Conservation (phyloP, 2,113 vertebrate genomes). For the Pygathrix nemaeus region DNA sequence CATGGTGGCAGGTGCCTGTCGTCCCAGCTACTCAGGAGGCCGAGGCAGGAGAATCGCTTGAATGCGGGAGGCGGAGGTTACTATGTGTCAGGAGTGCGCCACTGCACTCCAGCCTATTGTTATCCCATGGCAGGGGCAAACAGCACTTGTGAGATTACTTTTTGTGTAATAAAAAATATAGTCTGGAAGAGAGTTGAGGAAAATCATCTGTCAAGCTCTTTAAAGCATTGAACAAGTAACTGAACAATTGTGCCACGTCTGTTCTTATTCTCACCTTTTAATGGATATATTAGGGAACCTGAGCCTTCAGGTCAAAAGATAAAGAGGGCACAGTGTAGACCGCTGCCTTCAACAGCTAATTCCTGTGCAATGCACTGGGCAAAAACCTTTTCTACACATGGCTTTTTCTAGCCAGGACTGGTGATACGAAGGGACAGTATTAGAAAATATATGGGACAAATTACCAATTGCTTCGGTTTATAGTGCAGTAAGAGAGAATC, state of each 20-base stretch:
- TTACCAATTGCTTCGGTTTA: neutral
- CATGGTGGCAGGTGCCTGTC: too few species aligned
- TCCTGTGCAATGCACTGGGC: accelerated
- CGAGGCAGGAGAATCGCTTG: too few species aligned
- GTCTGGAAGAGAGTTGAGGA: neutral
- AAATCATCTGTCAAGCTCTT: neutral
- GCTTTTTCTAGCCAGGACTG: neutral
- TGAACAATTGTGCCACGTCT: neutral
- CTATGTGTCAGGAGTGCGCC: too few species aligned
- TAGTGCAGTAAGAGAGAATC: accelerated
- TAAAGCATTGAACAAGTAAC: neutral
- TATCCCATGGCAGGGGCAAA: accelerated
- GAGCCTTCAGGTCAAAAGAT: neutral
- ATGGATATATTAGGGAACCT: neutral
- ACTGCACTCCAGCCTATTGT: too few species aligned
- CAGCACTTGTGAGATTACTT: neutral
- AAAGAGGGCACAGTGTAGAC: neutral
- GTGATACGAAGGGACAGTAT: neutral
- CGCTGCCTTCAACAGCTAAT: neutral
- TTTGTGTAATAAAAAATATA: neutral
- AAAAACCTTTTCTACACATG: neutral
- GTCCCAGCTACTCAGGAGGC: too few species aligned
- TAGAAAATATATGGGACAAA: neutral
- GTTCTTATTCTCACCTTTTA: neutral
- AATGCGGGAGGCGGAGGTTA: accelerated